Conservation (phyloP, 2,888 invertebrate genomes). For the Ornithoptera alexandrae region DNA sequence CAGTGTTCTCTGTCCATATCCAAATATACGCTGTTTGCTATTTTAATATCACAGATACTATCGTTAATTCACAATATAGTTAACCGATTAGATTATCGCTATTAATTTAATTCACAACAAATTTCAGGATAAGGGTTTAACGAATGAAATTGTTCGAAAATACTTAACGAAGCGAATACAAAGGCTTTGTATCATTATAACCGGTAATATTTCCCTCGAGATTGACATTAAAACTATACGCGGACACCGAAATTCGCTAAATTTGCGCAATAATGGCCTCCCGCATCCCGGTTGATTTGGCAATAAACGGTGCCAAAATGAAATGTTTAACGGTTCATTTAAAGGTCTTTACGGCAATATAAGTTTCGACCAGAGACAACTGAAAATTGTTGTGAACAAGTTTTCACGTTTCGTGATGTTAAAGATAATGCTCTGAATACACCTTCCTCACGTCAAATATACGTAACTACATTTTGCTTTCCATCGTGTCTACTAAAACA, state of each 20-base stretch:
- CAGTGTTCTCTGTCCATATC: too few relatives aligned
- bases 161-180: constrained; percentile 54
- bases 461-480: too few relatives aligned
- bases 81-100: not conserved
- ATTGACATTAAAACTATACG: constrained; percentile 55
- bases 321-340: constrained; percentile 64
- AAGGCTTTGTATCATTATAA: constrained; percentile 65
- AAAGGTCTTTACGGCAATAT: constrained; percentile 40
- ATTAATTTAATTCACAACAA: not conserved
- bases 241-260: constrained; percentile 51
- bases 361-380: constrained; percentile 37
- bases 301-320: constrained; percentile 61
- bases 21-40: too few relatives aligned
- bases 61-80: not conserved
- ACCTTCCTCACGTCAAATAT: not conserved
- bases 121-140: constrained; percentile 20
- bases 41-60: not conserved
- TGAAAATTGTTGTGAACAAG: constrained; percentile 29
- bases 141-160: constrained; percentile 34
- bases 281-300: constrained; percentile 62
- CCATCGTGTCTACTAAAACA: too few relatives aligned
- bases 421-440: not conserved
- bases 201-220: constrained; percentile 63
- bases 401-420: not conserved
- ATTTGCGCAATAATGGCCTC: constrained; percentile 59